Evolutionary conservation across 2,888 invertebrate genomes (phyloP).

Genomic region (Onchidella celtica): DNA sequence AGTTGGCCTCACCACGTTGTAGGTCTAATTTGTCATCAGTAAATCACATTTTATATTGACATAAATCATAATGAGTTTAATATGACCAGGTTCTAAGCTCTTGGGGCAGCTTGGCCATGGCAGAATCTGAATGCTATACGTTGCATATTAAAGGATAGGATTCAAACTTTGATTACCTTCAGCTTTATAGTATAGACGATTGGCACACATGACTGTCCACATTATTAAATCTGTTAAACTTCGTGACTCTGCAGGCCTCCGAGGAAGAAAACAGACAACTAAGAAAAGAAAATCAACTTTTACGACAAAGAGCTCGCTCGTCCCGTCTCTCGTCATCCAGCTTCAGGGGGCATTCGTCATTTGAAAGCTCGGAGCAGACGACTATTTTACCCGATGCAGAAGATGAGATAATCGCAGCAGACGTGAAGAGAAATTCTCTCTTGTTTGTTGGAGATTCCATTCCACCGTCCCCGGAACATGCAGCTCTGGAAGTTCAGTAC

Average conservation of each 20-base stretch:
- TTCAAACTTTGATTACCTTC: not conserved
- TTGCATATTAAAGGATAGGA: no score
- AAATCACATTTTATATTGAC: no score
- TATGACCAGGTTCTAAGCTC: no score
- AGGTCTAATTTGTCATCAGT: no score
- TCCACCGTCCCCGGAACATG: constrained; percentile 40
- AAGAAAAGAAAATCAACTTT: constrained; percentile 42
- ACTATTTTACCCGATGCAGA: constrained; percentile 23
- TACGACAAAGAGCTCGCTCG: constrained; percentile 35
- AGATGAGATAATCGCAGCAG: constrained; percentile 43
- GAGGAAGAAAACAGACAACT: constrained; percentile 45
- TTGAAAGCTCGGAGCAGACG: not conserved
- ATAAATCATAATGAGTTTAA: no score
- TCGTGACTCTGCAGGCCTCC: no score
- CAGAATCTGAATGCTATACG: no score
- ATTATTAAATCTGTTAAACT: no score
- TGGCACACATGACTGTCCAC: not conserved
- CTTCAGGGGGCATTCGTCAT: constrained; percentile 19
- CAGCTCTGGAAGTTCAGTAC: constrained; percentile 44
- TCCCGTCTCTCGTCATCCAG: constrained; percentile 43
- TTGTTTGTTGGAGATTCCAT: constrained; percentile 43
- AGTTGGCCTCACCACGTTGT: no score
- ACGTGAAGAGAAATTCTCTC: constrained; percentile 46
- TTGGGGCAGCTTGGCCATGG: no score
- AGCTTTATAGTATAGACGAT: not conserved